Evolutionary conservation across 2,113 vertebrate genomes (phyloP), one percentile per base, ranked within the genome.

Genomic region (Perca fluviatilis): DNA sequence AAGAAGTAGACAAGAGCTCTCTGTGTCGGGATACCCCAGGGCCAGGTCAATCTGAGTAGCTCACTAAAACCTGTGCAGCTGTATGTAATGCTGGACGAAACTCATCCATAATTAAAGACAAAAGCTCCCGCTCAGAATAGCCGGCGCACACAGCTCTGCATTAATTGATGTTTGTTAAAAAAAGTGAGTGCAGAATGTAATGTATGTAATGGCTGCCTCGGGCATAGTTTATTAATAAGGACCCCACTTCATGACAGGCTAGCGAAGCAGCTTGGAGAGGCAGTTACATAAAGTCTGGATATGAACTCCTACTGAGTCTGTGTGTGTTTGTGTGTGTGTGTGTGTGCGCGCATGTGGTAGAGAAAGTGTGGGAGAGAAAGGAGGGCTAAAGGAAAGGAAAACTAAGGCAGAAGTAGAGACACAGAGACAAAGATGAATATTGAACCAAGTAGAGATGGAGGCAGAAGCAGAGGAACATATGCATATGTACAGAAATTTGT

Each of bases 151-250:
- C 76, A 88, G 79, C 74, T 88, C 86, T 85, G 84, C 91, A 95
- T 94, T 95, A 94, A 95, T 93, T 94, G 89, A 92, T 91, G 90
- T 91, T 92, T 90, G 90, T 89, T 90, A 80, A 89, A 92, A 82
- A 90, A 87, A 72, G 23, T 65, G 77, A 86, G 84, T 53, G 82
- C 80, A 89, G 77, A 90, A 91, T 83, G 74, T 90, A 91, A 93
- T 89, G 92, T 90, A 90, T 93, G 90, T 93, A 94, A 95, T 91
- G 87, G 90, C 74, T 87, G 92, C 91, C 92, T 85, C 79, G 88
- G 91, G 94, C 90, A 88, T 86, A 82, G 89, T 92, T 93, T 94
- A 95, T 93, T 93, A 94, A 94, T 94, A 93, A 94, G 89, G 83
- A 85, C 78, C 84, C 87, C 85, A 81, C 88, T 94, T 90, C 83